Evolutionary conservation across 2,797 vertebrate genomes (phyloP).

Genomic region (Scomberomorus guttatus): DNA sequence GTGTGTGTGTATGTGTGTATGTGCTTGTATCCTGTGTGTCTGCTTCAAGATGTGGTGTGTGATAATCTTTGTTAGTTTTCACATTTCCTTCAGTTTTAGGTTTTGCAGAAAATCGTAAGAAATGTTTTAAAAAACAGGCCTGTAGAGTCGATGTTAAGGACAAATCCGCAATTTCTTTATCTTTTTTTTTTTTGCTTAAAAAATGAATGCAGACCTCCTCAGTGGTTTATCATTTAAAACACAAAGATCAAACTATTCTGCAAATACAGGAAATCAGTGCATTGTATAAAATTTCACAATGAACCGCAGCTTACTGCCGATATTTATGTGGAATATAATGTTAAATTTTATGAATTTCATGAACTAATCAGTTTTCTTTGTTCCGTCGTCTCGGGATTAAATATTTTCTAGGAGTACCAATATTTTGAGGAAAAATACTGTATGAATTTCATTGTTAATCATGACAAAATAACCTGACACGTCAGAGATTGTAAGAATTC

Average conservation of each 20-base stretch:
- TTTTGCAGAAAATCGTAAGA: background rate
- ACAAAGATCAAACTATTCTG: background rate
- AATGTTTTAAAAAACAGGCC: background rate
- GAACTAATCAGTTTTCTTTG: background rate
- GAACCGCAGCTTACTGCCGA: background rate
- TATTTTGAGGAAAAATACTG: slow-evolving; percentile 3
- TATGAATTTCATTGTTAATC: background rate
- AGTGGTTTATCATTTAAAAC: background rate
- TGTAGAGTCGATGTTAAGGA: background rate
- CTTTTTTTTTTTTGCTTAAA: background rate
- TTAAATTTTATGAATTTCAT: background rate
- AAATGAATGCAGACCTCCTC: background rate
- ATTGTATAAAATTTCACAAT: background rate
- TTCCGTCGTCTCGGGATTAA: background rate
- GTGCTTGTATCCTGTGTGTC: slow-evolving; percentile 19
- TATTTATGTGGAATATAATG: background rate
- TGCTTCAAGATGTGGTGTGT: slow-evolving; percentile 32
- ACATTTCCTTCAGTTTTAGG: slow-evolving; percentile 10
- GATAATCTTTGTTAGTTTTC: slow-evolving; percentile 29
- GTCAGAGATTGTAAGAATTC: background rate
- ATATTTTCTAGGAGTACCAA: background rate
- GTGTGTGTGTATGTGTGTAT: slow-evolving; percentile 42
- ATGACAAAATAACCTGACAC: background rate
- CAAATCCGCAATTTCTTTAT: background rate
- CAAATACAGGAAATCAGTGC: background rate